Conservation (phyloP, 2,113 vertebrate genomes). For the Typhlomys cinereus region DNA sequence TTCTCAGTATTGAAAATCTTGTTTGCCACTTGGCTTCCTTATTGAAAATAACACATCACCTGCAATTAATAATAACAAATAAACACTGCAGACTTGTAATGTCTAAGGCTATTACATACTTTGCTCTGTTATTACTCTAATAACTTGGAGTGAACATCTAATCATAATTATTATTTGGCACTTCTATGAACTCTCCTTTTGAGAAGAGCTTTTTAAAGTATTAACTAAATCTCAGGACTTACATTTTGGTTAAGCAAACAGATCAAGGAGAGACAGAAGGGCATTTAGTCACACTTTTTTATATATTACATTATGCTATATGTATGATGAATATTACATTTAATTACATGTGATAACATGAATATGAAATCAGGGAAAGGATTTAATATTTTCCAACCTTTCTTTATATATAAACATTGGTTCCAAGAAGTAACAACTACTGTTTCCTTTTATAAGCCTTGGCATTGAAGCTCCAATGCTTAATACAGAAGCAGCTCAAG, state of each 20-base stretch:
- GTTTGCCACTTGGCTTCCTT: conserved; percentile 45
- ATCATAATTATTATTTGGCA: conserved; percentile 62
- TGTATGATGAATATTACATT: not conserved
- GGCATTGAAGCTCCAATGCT: not conserved
- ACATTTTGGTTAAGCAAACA: conserved; percentile 22
- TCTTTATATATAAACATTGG: not conserved
- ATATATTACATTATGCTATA: not conserved
- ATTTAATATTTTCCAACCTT: not conserved
- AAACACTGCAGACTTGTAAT: conserved; percentile 47
- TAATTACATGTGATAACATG: not conserved
- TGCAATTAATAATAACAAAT: conserved; percentile 64
- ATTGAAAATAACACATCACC: conserved; percentile 10
- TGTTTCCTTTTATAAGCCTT: not conserved
- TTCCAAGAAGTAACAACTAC: not conserved
- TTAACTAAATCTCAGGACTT: conserved; percentile 39
- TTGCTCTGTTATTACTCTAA: conserved; percentile 50
- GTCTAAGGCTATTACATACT: conserved; percentile 45
- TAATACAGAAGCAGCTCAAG: not conserved
- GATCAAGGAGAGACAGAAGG: not conserved
- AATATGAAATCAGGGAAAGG: not conserved
- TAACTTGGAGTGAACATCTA: conserved; percentile 37
- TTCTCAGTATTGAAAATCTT: conserved; percentile 21
- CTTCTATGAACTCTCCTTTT: conserved; percentile 36
- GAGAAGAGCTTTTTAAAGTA: conserved; percentile 40
- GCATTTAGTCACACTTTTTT: not conserved